phyloP scores from a whole-genome alignment of 2,888 invertebrate species.

The Conus canariensis region DNA sequence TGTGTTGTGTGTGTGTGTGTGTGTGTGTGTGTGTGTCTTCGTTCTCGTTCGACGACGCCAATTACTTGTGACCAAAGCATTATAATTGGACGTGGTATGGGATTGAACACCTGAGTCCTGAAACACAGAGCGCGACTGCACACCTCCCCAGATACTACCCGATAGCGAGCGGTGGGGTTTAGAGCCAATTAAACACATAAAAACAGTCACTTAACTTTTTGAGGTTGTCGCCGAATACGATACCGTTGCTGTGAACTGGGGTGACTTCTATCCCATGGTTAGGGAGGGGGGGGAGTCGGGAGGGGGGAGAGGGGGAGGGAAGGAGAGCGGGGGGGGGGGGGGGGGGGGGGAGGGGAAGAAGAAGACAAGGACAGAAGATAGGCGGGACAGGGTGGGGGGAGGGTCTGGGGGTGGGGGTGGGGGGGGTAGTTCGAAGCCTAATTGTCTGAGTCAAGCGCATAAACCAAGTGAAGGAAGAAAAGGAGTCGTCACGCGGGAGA shows the following conservation, averaged over 20 bases:
- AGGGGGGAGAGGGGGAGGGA: no score
- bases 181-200: conserved; percentile 7
- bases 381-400: no score
- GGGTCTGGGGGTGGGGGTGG: no score
- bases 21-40: no score
- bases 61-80: neutral
- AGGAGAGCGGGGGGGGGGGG: no score
- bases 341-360: no score
- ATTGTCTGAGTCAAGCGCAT: neutral
- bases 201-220: conserved; percentile 23
- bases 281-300: no score
- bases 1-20: no score
- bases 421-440: no score
- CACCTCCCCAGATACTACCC: neutral
- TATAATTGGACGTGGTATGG: neutral
- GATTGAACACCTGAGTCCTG: conserved; percentile 6
- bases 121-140: neutral
- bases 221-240: conserved; percentile 11
- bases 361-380: fast-evolving
- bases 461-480: neutral
- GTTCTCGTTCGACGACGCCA: no score
- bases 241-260: neutral
- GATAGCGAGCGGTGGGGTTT: neutral
- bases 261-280: neutral
- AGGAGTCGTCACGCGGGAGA: neutral